phyloP scores from a whole-genome alignment of 2,113 vertebrate species.

The Glaucomys volans region DNA sequence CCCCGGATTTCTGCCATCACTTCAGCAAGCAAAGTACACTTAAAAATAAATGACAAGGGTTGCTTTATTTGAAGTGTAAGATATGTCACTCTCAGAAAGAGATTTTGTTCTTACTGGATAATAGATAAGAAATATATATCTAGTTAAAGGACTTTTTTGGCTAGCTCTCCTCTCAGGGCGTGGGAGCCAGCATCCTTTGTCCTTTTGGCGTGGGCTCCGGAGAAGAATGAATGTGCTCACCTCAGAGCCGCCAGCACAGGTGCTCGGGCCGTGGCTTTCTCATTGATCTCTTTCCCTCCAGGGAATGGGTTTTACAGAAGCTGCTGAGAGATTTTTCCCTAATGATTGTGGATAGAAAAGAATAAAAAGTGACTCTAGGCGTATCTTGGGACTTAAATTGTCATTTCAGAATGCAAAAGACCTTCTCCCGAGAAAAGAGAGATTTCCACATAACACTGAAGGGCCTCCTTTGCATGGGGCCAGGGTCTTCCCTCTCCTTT shows the following conservation, averaged over 20 bases:
- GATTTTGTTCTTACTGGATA: constrained; percentile 48
- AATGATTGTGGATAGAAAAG: constrained; percentile 66
- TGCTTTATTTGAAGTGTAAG: constrained; percentile 60
- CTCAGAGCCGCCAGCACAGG: neutral
- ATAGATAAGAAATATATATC: constrained; percentile 27
- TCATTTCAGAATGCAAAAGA: constrained; percentile 41
- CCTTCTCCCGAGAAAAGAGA: constrained; percentile 19
- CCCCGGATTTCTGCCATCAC: neutral
- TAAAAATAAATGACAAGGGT: constrained; percentile 52
- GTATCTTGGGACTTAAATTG: constrained; percentile 57
- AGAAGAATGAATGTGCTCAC: neutral
- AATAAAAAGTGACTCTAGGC: constrained; percentile 35
- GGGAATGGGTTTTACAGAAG: constrained; percentile 61
- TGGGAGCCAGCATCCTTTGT: neutral
- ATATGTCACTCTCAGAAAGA: constrained; percentile 34
- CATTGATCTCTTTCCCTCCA: constrained; percentile 70
- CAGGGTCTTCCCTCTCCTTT: neutral
- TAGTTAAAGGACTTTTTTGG: constrained; percentile 40
- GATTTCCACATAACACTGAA: neutral
- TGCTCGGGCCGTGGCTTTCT: neutral
- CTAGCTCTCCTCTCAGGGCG: constrained; percentile 4
- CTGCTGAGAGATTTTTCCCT: constrained; percentile 57
- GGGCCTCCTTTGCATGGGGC: neutral
- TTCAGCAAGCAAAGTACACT: constrained; percentile 30
- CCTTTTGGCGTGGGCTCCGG: neutral